Conservation (phyloP, 2,888 invertebrate species). For the Cryptocheilus praepositus region DNA sequence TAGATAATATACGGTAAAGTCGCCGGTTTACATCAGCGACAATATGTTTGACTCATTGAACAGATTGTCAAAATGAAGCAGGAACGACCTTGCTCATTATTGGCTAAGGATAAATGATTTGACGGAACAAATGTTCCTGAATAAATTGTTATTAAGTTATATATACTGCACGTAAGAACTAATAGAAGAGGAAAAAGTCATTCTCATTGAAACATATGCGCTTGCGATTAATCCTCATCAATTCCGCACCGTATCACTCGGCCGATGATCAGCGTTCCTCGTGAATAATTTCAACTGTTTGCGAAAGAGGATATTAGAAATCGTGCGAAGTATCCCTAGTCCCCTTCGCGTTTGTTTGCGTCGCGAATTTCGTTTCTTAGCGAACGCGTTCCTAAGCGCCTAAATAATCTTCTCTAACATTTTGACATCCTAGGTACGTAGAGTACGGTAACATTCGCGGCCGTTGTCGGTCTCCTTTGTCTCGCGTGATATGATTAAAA, state of each 20-base stretch:
- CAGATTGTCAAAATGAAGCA: constrained; percentile 45
- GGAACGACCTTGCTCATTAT: constrained; percentile 19
- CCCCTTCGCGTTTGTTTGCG: too few species aligned
- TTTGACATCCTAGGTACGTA: constrained; percentile 23
- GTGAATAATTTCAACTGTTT: too few species aligned
- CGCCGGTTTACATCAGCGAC: constrained; percentile 6
- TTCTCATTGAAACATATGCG: not conserved
- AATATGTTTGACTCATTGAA: constrained; percentile 36
- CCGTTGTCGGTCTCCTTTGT: constrained; percentile 18
- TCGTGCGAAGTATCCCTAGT: not conserved
- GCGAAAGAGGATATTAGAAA: too few species aligned
- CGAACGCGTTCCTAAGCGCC: constrained; percentile 24
- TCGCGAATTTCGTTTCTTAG: not conserved
- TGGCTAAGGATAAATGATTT: constrained; percentile 34
- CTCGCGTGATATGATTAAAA: constrained; percentile 62
- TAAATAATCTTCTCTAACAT: constrained; percentile 28
- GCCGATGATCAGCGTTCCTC: too few species aligned
- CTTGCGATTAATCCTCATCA: constrained; percentile 7
- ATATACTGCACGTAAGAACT: too few species aligned
- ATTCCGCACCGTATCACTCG: not conserved
- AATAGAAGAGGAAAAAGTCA: not conserved
- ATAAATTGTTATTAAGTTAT: constrained; percentile 7
- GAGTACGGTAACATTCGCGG: constrained; percentile 26
- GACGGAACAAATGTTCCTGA: constrained; percentile 1
- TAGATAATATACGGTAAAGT: constrained; percentile 13